Conservation (phyloP, 2,797 vertebrate species). For the Thunnus albacares region DNA sequence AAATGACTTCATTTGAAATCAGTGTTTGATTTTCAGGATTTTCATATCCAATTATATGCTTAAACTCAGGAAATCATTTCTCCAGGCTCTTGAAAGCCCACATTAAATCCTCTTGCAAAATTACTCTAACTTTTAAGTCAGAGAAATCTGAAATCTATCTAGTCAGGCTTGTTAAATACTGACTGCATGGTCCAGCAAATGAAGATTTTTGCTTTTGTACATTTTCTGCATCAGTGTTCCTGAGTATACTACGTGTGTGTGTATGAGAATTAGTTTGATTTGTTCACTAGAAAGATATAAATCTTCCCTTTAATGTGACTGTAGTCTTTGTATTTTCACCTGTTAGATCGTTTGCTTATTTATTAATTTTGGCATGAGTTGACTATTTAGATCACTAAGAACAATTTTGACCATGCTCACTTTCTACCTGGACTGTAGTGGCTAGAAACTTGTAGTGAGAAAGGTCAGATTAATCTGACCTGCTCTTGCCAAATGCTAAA, state of each 20-base stretch:
- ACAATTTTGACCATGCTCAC: neutral
- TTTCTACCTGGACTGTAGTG: too few species aligned
- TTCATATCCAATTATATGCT: slow-evolving; percentile 28
- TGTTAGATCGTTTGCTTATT: neutral
- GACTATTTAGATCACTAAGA: neutral
- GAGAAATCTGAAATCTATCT: slow-evolving; percentile 16
- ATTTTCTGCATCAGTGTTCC: neutral
- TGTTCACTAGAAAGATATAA: too few species aligned
- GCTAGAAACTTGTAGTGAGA: too few species aligned
- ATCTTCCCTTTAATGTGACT: neutral
- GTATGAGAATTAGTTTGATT: neutral
- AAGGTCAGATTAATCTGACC: too few species aligned
- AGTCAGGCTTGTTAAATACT: neutral
- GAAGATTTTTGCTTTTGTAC: neutral
- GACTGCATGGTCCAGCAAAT: neutral
- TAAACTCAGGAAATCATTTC: neutral
- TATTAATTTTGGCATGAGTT: neutral
- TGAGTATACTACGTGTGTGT: neutral
- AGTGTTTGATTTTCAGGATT: slow-evolving; percentile 28
- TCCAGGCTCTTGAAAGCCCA: neutral
- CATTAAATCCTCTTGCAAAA: slow-evolving; percentile 1
- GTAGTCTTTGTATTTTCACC: neutral
- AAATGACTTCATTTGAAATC: slow-evolving; percentile 45
- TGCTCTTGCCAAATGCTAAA: too few species aligned
- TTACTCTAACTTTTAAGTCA: slow-evolving; percentile 13